Percentiles rank a stretch among this genome's conserved stretches.
phyloP scores from a whole-genome alignment of 2,888 invertebrate species.

The Bhutanitis thaidina region DNA sequence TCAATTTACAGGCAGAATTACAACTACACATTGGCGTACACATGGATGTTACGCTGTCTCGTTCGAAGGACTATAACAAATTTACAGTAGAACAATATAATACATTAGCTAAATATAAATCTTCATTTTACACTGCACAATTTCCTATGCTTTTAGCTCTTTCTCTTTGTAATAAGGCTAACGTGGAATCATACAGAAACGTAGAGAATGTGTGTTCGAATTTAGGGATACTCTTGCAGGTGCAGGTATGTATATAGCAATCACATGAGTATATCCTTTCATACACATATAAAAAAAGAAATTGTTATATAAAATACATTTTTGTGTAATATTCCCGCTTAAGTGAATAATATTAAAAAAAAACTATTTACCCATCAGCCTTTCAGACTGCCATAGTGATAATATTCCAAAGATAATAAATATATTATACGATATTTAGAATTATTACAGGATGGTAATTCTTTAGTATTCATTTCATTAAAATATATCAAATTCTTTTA shows the following conservation, averaged over 20 bases:
- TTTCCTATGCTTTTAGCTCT: slow-evolving; percentile 5
- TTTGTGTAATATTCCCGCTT: neutral
- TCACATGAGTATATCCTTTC: neutral
- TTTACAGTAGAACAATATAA: slow-evolving; percentile 6
- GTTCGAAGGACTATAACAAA: neutral
- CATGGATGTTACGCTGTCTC: slow-evolving; percentile 1
- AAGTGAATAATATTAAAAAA: neutral
- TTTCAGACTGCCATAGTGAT: neutral
- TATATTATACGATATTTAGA: too few relatives aligned
- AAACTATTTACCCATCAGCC: neutral
- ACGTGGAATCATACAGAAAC: neutral
- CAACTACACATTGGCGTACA: neutral
- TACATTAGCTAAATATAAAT: neutral
- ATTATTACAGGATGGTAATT: too few relatives aligned
- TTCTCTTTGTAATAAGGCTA: slow-evolving; percentile 2
- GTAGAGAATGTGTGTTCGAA: slow-evolving; percentile 1
- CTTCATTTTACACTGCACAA: neutral
- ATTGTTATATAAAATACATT: neutral
- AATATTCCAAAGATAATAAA: too few relatives aligned
- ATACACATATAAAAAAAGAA: neutral
- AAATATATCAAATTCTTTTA: too few relatives aligned
- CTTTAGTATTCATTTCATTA: too few relatives aligned
- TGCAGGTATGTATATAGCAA: slow-evolving; percentile 11
- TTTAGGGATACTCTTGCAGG: slow-evolving; percentile 7
- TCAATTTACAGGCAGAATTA: neutral